Conservation (phyloP, 2,797 vertebrate genomes). For the Chanos chanos region DNA sequence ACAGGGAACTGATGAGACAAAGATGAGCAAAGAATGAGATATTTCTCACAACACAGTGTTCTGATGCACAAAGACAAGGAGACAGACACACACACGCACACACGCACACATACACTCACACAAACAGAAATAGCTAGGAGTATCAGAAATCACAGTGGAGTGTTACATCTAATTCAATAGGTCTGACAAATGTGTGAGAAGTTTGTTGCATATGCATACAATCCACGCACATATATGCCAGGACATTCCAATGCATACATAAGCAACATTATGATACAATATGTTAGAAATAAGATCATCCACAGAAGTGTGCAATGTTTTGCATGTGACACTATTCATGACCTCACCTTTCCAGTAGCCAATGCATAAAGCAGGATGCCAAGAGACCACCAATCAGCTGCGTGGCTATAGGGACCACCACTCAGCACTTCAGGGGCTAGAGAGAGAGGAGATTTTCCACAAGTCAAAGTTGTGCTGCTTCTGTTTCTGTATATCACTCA, state of each 20-base stretch:
- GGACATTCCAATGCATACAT: too few species aligned
- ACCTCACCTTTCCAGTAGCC: constrained; percentile 80
- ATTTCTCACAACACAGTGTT: constrained; percentile 15
- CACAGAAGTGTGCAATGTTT: not conserved
- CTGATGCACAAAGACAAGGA: not conserved
- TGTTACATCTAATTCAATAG: too few species aligned
- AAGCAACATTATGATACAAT: too few species aligned
- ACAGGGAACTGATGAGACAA: constrained; percentile 76
- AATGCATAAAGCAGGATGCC: constrained; percentile 83
- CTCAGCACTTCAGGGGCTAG: constrained; percentile 88
- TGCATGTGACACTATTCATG: not conserved
- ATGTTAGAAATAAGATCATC: not conserved
- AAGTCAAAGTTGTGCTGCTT: too few species aligned
- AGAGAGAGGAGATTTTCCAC: constrained; percentile 14
- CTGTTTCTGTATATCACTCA: too few species aligned
- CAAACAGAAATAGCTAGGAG: too few species aligned
- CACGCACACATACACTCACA: too few species aligned
- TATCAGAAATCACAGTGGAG: not conserved
- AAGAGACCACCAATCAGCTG: constrained; percentile 92
- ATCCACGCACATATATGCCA: too few species aligned
- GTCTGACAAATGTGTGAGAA: too few species aligned
- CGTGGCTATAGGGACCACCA: constrained; percentile 89
- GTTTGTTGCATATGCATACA: too few species aligned
- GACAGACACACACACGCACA: not conserved
- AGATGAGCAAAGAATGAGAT: not conserved